A percentile compares a stretch with the other conserved stretches of the same genome.
phyloP scores from a whole-genome alignment of 2,113 vertebrate genomes.

The Terrapene triunguis region DNA sequence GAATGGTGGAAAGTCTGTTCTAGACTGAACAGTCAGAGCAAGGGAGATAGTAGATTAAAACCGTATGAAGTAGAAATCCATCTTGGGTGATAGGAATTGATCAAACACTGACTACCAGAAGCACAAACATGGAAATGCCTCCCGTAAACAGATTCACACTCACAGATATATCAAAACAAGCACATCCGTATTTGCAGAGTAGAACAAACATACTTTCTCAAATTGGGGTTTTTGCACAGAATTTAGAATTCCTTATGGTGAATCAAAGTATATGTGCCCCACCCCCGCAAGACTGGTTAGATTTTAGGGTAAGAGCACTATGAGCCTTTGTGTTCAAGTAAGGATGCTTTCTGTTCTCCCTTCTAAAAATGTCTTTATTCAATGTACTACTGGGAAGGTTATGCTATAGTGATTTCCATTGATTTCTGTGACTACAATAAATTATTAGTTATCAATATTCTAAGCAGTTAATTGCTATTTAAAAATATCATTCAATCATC shows the following conservation, averaged over 20 bases:
- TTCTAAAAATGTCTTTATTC: background rate
- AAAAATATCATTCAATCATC: background rate
- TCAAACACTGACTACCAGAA: conserved; percentile 20
- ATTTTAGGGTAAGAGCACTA: background rate
- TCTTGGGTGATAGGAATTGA: conserved; percentile 3
- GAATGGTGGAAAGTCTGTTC: background rate
- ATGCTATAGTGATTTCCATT: background rate
- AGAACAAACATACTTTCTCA: background rate
- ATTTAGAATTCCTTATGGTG: conserved; percentile 2
- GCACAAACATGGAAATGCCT: conserved; percentile 21
- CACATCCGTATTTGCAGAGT: background rate
- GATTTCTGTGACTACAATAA: conserved; percentile 13
- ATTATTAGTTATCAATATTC: conserved; percentile 15
- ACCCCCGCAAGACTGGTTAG: background rate
- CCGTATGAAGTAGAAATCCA: conserved; percentile 23
- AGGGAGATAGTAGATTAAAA: conserved; percentile 25
- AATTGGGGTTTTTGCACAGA: background rate
- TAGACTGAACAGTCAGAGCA: background rate
- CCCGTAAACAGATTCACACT: background rate
- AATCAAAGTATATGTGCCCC: background rate
- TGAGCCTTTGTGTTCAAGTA: background rate
- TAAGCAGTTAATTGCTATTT: conserved; percentile 18
- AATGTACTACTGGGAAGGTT: background rate
- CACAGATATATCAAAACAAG: background rate
- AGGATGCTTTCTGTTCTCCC: background rate